Percentiles rank a stretch among this genome's conserved stretches.
Evolutionary conservation across 2,113 vertebrate species (phyloP).

Genomic region (Gymnorhina tibicen): DNA sequence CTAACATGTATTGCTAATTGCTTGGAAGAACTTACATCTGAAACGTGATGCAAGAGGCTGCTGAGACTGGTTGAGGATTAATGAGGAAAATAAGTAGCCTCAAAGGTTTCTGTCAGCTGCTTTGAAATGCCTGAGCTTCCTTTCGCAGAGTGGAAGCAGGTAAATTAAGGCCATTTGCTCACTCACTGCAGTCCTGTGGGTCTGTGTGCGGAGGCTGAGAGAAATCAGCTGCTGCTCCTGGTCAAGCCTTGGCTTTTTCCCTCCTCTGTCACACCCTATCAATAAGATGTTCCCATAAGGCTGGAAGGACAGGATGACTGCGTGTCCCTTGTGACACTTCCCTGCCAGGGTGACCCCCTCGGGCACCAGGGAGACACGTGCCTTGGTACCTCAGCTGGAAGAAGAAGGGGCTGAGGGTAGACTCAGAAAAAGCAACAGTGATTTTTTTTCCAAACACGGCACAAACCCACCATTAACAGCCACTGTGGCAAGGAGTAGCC

Average conservation of each 20-base stretch:
- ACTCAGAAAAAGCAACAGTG: neutral
- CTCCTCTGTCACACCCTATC: neutral
- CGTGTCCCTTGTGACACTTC: neutral
- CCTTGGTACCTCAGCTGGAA: neutral
- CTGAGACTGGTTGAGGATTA: neutral
- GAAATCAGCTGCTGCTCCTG: neutral
- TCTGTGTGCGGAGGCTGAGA: neutral
- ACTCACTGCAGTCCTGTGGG: neutral
- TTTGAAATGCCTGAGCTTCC: neutral
- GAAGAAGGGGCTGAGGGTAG: neutral
- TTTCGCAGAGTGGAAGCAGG: neutral
- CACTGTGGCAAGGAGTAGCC: neutral
- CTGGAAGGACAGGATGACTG: neutral
- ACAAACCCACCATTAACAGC: neutral
- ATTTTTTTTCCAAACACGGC: neutral
- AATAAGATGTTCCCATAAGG: neutral
- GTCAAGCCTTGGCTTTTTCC: neutral
- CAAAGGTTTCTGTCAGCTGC: neutral
- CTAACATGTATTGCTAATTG: neutral
- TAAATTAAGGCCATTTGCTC: neutral
- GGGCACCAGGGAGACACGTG: fast-evolving
- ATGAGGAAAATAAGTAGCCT: neutral
- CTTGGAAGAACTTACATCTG: neutral
- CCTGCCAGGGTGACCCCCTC: neutral
- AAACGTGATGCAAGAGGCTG: neutral